These are phyloP conservation scores for Dryocosmus kuriphilus DNA, from an alignment of 2,888 invertebrate species.

Conservation along the genomic window DNA sequence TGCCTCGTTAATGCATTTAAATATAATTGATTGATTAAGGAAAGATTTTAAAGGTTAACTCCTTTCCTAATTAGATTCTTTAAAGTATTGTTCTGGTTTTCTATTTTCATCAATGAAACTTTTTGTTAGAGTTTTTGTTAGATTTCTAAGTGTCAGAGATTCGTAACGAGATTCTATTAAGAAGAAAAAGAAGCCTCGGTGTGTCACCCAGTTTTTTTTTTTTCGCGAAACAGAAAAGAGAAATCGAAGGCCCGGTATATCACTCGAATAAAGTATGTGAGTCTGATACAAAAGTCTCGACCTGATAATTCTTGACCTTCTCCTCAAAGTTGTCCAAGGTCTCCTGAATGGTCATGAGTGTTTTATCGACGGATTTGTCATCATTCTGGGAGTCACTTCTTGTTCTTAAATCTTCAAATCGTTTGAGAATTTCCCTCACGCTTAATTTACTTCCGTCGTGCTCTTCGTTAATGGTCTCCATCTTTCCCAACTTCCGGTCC, in stretches of 20 bases:
- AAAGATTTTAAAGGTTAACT: not conserved
- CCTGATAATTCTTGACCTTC: constrained; percentile 76
- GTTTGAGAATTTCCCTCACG: constrained; percentile 89
- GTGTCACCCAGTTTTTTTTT: constrained; percentile 20
- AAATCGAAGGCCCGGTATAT: constrained; percentile 38
- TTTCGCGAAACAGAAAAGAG: constrained; percentile 26
- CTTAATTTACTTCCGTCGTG: constrained; percentile 88
- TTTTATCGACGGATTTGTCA: constrained; percentile 72
- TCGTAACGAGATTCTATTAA: not conserved
- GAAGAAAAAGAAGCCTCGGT: not conserved
- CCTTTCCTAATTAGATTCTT: not conserved
- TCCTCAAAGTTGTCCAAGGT: constrained; percentile 77
- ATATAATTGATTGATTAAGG: not conserved
- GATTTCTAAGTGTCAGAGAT: not conserved
- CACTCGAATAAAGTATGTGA: constrained; percentile 29
- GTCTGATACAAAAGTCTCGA: constrained; percentile 51
- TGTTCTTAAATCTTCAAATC: constrained; percentile 85
- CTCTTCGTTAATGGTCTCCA: constrained; percentile 91
- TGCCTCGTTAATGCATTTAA: not conserved
- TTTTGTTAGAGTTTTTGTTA: not conserved
- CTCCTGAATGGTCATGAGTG: constrained; percentile 76
- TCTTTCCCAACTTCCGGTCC: constrained; percentile 75
- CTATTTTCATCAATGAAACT: not conserved
- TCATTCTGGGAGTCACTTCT: constrained; percentile 63
- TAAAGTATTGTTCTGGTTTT: not conserved